Base-by-base conservation (phyloP, 2,888 invertebrate species). In the Philopedon plagiatum region DNA sequence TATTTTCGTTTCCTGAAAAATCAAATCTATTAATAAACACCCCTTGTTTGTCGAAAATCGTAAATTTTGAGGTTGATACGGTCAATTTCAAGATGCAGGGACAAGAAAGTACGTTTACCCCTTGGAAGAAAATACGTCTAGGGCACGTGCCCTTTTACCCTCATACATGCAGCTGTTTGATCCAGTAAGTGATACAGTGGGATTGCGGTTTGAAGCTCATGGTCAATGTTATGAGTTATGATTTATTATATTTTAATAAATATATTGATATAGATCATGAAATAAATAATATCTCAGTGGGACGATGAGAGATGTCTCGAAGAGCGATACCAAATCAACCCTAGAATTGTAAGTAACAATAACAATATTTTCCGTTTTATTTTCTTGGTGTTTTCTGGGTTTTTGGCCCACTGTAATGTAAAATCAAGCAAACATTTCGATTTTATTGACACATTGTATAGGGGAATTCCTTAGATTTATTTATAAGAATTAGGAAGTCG, bases 391-490 rank as follows among this genome's bases (percentile, higher is more conserved):
- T 18, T 26, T 54, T 29, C 29, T 29, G 29, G 9, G 51, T 23
- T 2, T 54, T 18, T 26, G 21, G 0, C 62, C 21, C 62, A 62
- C 62, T 62, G 62, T 62, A 32, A n/a, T 32, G 11, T 21, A 49
- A 26, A 62, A 62, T 62, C 49, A 21, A 54, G 18, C 9, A 54
- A 18, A 46, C n/a, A 62, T n/a, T 62, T 62, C 49, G 62, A 62
- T 60, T 56, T 69, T 73, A 70, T 73, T 73, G 73, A 70, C 69
- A 73, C 60, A 61, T 64, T 46, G 23, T 23, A 56, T 69, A 23
- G 70, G 75, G 75, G 75, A 73, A 75, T 54, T 66, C 70, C 72
- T 72, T 72, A 62, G 68, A 64, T 74, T 72, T 73, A 75, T 75
- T 75, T 70, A 65, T 75, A 68, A 70, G 72, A 73, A 73, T 51